These are phyloP conservation scores for Prenolepis imparis DNA, from an alignment of 2,888 invertebrate genomes.

Conservation along the genomic window DNA sequence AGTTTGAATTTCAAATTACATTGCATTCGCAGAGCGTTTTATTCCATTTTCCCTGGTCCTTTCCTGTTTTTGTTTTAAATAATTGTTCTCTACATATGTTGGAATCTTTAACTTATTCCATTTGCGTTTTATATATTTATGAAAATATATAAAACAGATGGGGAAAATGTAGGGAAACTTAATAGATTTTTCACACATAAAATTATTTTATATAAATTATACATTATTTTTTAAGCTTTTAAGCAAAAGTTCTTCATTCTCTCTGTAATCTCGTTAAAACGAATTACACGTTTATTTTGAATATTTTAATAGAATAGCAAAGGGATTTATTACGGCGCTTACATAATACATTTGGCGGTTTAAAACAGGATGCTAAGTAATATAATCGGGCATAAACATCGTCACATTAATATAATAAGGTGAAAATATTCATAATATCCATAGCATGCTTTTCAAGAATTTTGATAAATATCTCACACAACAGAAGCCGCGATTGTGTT, in stretches of 20 bases:
- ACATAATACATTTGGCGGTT: conserved; percentile 11
- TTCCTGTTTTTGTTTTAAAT: neutral
- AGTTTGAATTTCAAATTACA: conserved; percentile 37
- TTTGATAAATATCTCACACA: conserved; percentile 25
- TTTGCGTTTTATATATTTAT: neutral
- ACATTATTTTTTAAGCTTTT: neutral
- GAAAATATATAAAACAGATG: neutral
- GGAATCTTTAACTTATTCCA: neutral
- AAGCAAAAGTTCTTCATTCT: neutral
- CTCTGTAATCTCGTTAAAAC: neutral
- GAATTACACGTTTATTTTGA: neutral
- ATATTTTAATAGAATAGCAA: conserved; percentile 16
- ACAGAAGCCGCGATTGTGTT: neutral
- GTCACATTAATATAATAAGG: conserved; percentile 10
- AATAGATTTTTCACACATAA: neutral
- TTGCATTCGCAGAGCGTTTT: neutral
- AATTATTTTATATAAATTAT: conserved; percentile 1
- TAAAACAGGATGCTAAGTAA: conserved; percentile 12
- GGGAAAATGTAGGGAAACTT: neutral
- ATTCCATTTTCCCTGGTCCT: neutral
- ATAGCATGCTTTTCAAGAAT: neutral
- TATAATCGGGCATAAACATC: neutral
- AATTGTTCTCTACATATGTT: neutral
- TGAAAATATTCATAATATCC: conserved; percentile 44
- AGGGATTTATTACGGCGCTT: conserved; percentile 10